These are phyloP conservation scores for Arenaria interpres DNA, from an alignment of 2,113 vertebrate genomes.

Conservation along the genomic window DNA sequence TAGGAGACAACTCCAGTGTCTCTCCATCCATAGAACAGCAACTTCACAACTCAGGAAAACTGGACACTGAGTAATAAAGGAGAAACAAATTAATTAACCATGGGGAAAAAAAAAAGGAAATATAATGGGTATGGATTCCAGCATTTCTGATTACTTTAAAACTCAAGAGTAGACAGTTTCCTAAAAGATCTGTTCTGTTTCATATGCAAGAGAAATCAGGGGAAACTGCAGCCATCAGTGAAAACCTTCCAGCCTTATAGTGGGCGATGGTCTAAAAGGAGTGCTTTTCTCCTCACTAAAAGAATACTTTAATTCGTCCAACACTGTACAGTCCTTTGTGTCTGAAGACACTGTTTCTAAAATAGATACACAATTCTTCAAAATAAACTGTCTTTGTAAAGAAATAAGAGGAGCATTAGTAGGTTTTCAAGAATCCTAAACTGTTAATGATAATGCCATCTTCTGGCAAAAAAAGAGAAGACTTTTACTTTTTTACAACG, in stretches of 20 bases:
- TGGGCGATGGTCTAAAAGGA: fast-evolving
- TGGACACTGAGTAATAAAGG: background rate
- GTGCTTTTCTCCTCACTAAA: background rate
- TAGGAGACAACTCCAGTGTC: background rate
- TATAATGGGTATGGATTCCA: background rate
- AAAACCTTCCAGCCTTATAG: background rate
- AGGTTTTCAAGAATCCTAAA: background rate
- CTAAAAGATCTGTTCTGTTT: background rate
- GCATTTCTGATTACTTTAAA: background rate
- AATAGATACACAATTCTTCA: background rate
- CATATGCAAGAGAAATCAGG: background rate
- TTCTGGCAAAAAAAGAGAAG: slow-evolving; percentile 26
- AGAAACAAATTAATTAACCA: background rate
- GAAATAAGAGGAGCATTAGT: background rate
- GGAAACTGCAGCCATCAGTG: background rate
- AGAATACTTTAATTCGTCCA: background rate
- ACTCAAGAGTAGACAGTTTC: background rate
- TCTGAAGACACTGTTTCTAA: background rate
- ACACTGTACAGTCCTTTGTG: background rate
- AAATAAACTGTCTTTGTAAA: background rate
- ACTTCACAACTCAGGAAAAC: background rate
- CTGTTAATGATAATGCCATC: slow-evolving; percentile 34
- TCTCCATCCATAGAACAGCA: background rate
- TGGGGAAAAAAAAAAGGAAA: background rate
- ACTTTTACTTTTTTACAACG: background rate